Percentiles rank a stretch among this genome's conserved stretches.
These are phyloP conservation scores for Ennomos quercinarius DNA, from an alignment of 2,888 invertebrate genomes.

Conservation along the genomic window DNA sequence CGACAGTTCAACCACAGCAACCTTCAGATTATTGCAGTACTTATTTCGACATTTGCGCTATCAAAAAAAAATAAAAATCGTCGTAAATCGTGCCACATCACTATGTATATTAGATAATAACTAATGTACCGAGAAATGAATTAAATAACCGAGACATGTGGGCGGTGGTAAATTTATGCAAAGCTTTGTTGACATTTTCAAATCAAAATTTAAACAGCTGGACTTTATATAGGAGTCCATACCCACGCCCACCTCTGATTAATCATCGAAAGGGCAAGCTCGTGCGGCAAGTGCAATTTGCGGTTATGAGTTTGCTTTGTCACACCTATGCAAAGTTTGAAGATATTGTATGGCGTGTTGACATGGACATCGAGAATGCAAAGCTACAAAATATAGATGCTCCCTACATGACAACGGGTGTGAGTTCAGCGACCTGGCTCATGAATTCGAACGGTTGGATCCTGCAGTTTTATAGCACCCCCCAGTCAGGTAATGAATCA, in stretches of 20 bases:
- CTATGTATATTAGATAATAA: conserved; percentile 1
- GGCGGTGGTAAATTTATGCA: not conserved
- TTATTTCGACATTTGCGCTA: conserved; percentile 26
- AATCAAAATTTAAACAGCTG: conserved; percentile 15
- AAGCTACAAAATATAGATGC: conserved; percentile 30
- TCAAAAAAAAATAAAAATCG: conserved; percentile 4
- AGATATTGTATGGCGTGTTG: conserved; percentile 31
- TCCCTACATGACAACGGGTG: conserved; percentile 49
- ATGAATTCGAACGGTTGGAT: conserved; percentile 35
- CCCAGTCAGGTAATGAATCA: conserved; percentile 50
- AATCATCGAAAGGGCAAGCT: conserved; percentile 31
- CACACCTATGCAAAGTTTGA: conserved; percentile 34
- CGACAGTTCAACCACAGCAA: conserved; percentile 34
- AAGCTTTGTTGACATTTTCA: conserved; percentile 6
- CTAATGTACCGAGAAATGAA: not conserved
- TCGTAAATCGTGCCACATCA: conserved; percentile 1
- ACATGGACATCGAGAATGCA: conserved; percentile 33
- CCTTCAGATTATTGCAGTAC: conserved; percentile 36
- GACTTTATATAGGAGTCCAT: conserved; percentile 17
- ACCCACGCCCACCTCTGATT: conserved; percentile 26
- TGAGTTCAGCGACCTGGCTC: conserved; percentile 56
- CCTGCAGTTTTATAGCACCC: conserved; percentile 48
- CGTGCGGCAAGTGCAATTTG: conserved; percentile 30
- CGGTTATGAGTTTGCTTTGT: conserved; percentile 24
- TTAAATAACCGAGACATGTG: not conserved